Conservation (phyloP, 1,140 invertebrate species). For the Tetramorium simillimum region DNA sequence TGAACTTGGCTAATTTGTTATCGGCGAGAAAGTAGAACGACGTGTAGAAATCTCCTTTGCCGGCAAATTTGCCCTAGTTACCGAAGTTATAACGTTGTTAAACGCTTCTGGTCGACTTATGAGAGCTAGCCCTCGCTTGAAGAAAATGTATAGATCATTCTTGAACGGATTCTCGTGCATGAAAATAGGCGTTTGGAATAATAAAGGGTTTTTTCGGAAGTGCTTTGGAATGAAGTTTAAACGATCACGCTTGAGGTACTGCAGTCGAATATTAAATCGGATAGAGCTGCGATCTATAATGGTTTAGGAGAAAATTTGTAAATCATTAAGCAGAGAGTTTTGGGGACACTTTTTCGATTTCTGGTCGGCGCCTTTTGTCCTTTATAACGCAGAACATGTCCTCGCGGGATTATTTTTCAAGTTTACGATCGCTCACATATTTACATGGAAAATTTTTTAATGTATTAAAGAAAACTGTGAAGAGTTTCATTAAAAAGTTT, state of each 20-base stretch:
- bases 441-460: conserved; percentile 21
- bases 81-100: conserved; percentile 73
- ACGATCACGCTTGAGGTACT: conserved; percentile 27
- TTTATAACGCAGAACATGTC: neutral
- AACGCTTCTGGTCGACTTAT: conserved; percentile 68
- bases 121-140: conserved; percentile 37
- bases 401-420: conserved; percentile 6
- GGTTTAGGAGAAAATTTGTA: conserved; percentile 45
- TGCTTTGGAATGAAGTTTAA: conserved; percentile 36
- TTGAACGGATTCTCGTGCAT: conserved; percentile 58
- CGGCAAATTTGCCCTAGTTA: conserved; percentile 75
- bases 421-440: conserved; percentile 13
- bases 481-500: conserved; percentile 40
- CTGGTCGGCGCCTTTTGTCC: neutral
- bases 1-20: conserved; percentile 74
- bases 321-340: neutral
- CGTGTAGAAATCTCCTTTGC: conserved; percentile 67
- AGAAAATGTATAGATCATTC: conserved; percentile 67
- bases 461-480: conserved; percentile 8
- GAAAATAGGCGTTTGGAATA: conserved; percentile 64
- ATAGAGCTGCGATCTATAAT: conserved; percentile 4
- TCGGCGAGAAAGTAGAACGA: conserved; percentile 61
- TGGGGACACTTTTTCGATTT: neutral
- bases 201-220: conserved; percentile 60
- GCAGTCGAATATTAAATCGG: conserved; percentile 58